Conservation (phyloP, 2,888 invertebrate genomes). For the Pardosa pseudoannulata region DNA sequence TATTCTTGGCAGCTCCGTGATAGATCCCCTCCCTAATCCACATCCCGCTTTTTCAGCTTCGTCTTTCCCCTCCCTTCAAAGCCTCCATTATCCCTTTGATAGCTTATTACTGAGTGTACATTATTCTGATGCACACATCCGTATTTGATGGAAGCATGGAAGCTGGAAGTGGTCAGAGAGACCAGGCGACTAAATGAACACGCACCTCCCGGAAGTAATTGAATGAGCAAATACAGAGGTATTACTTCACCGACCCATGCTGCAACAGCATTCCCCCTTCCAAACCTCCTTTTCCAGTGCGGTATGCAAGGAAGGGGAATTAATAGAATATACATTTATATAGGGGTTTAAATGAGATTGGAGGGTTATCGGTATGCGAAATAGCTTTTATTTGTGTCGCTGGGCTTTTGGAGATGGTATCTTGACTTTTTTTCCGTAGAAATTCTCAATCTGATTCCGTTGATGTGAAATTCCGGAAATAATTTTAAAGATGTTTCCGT, state of each 20-base stretch:
- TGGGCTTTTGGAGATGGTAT: not conserved
- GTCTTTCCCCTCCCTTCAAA: not conserved
- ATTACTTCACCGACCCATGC: no score
- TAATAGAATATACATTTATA: constrained; percentile 38
- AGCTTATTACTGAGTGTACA: constrained; percentile 38
- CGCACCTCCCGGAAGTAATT: constrained; percentile 38
- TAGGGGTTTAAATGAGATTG: constrained; percentile 27
- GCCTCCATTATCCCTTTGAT: constrained; percentile 18
- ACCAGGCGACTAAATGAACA: constrained; percentile 1
- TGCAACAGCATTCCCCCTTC: no score
- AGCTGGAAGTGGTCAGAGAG: not conserved
- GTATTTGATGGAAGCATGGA: not conserved
- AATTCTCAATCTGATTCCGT: no score
- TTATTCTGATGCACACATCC: not conserved
- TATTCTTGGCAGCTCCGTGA: no score
- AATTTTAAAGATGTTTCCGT: not conserved
- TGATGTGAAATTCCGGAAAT: not conserved
- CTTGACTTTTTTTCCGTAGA: not conserved
- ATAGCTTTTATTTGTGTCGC: not conserved
- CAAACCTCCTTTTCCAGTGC: not conserved
- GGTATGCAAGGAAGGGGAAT: not conserved
- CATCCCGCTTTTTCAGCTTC: no score
- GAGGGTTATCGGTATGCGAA: not conserved
- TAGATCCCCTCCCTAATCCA: no score
- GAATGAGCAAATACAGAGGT: constrained; percentile 36